These are phyloP conservation scores for Aproaerema taeniolella DNA, from an alignment of 2,888 invertebrate species.

Conservation along the genomic window DNA sequence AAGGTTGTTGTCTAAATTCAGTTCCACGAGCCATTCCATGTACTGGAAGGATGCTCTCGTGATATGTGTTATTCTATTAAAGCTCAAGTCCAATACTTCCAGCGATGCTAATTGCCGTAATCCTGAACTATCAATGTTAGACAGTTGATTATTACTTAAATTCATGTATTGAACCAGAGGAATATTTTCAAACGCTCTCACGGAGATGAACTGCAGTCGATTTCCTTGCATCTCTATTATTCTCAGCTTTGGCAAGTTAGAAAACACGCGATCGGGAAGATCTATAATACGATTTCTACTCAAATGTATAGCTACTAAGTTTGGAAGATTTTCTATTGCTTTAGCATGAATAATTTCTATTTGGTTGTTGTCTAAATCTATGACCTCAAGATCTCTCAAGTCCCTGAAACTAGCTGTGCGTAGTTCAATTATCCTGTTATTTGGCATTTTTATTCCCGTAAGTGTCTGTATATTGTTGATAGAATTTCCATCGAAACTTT, in stretches of 20 bases:
- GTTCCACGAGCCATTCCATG: constrained; percentile 91
- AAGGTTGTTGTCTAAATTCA: constrained; percentile 90
- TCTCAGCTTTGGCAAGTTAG: constrained; percentile 84
- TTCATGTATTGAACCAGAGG: constrained; percentile 89
- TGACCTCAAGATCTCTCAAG: constrained; percentile 81
- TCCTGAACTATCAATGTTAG: constrained; percentile 85
- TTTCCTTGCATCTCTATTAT: constrained; percentile 90
- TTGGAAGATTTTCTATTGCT: constrained; percentile 83
- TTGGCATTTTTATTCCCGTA: constrained; percentile 83
- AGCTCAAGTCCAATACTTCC: constrained; percentile 90
- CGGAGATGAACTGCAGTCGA: constrained; percentile 82
- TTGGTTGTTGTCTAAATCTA: constrained; percentile 90
- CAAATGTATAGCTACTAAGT: constrained; percentile 82
- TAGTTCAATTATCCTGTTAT: constrained; percentile 85
- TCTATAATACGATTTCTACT: constrained; percentile 85
- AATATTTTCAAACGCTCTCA: constrained; percentile 85
- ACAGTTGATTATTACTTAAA: constrained; percentile 88
- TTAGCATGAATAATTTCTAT: constrained; percentile 85
- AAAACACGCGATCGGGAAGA: constrained; percentile 86
- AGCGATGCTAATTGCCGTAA: constrained; percentile 84
- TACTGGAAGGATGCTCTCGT: constrained; percentile 82
- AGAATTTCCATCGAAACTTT: constrained; percentile 81
- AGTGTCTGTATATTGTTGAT: constrained; percentile 83
- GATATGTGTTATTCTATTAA: constrained; percentile 84
- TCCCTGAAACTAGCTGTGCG: constrained; percentile 84